Evolutionary conservation across 2,888 invertebrate species (phyloP).

Genomic region (Proisotoma minuta): DNA sequence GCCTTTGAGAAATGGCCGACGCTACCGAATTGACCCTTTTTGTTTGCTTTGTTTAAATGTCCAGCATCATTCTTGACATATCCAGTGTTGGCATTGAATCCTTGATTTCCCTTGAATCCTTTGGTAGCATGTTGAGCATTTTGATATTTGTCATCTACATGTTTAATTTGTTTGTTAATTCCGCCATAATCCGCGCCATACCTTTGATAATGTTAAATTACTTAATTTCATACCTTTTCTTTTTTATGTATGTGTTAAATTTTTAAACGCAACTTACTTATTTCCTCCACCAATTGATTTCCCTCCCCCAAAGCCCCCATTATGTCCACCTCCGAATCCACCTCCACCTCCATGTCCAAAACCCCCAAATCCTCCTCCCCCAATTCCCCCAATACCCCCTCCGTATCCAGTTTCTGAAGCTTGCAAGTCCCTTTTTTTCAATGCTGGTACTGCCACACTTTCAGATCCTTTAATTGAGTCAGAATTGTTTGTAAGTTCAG

Average conservation of each 20-base stretch:
- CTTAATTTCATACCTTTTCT: too few relatives aligned
- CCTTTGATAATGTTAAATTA: too few relatives aligned
- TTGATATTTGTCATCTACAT: slow-evolving; percentile 26
- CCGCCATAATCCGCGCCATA: slow-evolving; percentile 36
- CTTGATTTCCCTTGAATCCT: slow-evolving; percentile 40
- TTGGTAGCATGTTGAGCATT: slow-evolving; percentile 23
- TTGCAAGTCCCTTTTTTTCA: slow-evolving; percentile 30
- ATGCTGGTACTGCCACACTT: slow-evolving; percentile 3
- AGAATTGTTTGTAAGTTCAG: neutral
- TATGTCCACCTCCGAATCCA: slow-evolving; percentile 20
- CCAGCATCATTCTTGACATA: slow-evolving; percentile 30
- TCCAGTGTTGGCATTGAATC: slow-evolving; percentile 28
- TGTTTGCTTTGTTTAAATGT: slow-evolving; percentile 39
- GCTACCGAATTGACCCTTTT: slow-evolving; percentile 43
- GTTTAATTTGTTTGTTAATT: slow-evolving; percentile 35
- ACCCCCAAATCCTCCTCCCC: slow-evolving; percentile 27
- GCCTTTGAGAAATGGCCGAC: slow-evolving; percentile 36
- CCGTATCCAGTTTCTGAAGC: slow-evolving; percentile 34
- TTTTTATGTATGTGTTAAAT: too few relatives aligned
- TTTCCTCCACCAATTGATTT: slow-evolving; percentile 21
- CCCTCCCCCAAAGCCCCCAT: slow-evolving; percentile 23
- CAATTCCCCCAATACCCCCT: slow-evolving; percentile 14
- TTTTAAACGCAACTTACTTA: slow-evolving; percentile 12
- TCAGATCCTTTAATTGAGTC: slow-evolving; percentile 5
- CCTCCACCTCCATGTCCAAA: slow-evolving; percentile 20